Evolutionary conservation across 1,140 invertebrate species (phyloP), one percentile per base, ranked within the genome.

Genomic region (Rhopalosiphum maidis): DNA sequence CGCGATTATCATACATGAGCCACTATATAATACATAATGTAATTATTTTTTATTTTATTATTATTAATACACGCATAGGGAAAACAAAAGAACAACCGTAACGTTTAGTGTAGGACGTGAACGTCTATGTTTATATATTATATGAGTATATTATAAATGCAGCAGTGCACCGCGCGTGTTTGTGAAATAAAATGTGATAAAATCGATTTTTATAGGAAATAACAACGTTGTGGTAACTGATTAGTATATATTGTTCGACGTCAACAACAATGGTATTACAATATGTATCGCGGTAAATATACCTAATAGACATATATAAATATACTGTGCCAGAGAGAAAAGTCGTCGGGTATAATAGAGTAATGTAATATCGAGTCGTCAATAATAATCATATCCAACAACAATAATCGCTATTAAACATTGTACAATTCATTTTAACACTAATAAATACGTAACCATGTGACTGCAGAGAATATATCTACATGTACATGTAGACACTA

Each of bases 181-280:
- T 15, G 88, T 41, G 51, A 89, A 54, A 89, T 55, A 41, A 41
- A 41, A 41, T 54, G 35, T 54, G 88, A 89, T 87, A 48, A n/a
- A 87, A 87, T 87, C 51, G 51, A 89, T 89, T 89, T 89, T 54
- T 37, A 37, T 54, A 55, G 48, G 35, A 89, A 55, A 89, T 51
- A 41, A 55, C 88, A 48, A 87, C 43, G 86, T 51, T 51, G 46
- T 48, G 86, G 86, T 18, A 51, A 55, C 88, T 54, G 51, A 89
- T 89, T 89, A 89, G 48, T 51, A 55, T 89, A 89, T 55, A 55
- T 89, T 55, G 88, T 89, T 55, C 23, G 35, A 55, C 88, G 35
- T 89, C 51, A 48, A 55, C 88, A 89, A 89, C 88, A 89, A 89
- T 89, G 51, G 22, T 55, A 37, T 41, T 25, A 41, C 55, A 25